phyloP scores from a whole-genome alignment of 2,888 invertebrate genomes.

The Drosophila subsilvestris region DNA sequence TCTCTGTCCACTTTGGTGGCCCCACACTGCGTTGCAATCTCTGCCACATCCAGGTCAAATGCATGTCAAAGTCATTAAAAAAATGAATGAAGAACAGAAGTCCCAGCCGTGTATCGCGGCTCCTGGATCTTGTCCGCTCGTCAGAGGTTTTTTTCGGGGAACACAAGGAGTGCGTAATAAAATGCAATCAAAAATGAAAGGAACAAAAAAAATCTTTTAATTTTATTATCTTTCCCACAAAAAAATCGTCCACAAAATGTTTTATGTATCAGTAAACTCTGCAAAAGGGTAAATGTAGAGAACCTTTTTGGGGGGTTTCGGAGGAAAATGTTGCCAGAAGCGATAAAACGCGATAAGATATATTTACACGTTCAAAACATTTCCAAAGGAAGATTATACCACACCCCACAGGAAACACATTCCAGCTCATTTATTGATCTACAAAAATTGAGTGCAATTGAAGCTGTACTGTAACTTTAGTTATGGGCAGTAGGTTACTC shows the following conservation, averaged over 20 bases:
- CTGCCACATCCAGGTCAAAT: slow-evolving; percentile 56
- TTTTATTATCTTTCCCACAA: slow-evolving; percentile 71
- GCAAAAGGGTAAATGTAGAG: slow-evolving; percentile 65
- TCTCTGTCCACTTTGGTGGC: slow-evolving; percentile 16
- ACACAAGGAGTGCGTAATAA: slow-evolving; percentile 51
- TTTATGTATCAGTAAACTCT: slow-evolving; percentile 57
- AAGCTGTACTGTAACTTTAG: slow-evolving; percentile 36
- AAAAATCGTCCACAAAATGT: slow-evolving; percentile 41
- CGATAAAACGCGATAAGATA: slow-evolving; percentile 34
- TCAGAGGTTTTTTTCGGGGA: slow-evolving; percentile 18
- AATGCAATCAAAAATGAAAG: slow-evolving; percentile 59
- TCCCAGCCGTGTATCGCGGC: slow-evolving; percentile 48
- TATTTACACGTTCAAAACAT: slow-evolving; percentile 25
- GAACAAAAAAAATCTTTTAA: slow-evolving; percentile 25
- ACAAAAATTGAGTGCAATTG: slow-evolving; percentile 53
- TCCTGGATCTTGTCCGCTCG: slow-evolving; percentile 43
- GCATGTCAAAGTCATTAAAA: slow-evolving; percentile 71
- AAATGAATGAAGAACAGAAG: slow-evolving; percentile 24
- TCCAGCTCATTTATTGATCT: slow-evolving; percentile 4
- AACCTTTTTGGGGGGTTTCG: slow-evolving; percentile 7
- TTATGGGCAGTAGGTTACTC: neutral
- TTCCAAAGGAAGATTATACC: slow-evolving; percentile 13
- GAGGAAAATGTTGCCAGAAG: slow-evolving; percentile 57
- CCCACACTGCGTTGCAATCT: slow-evolving; percentile 17
- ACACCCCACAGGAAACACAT: slow-evolving; percentile 8